Evolutionary conservation across 2,113 vertebrate genomes (phyloP), one percentile per base, ranked within the genome.

Genomic region (Aspidoscelis tigris): DNA sequence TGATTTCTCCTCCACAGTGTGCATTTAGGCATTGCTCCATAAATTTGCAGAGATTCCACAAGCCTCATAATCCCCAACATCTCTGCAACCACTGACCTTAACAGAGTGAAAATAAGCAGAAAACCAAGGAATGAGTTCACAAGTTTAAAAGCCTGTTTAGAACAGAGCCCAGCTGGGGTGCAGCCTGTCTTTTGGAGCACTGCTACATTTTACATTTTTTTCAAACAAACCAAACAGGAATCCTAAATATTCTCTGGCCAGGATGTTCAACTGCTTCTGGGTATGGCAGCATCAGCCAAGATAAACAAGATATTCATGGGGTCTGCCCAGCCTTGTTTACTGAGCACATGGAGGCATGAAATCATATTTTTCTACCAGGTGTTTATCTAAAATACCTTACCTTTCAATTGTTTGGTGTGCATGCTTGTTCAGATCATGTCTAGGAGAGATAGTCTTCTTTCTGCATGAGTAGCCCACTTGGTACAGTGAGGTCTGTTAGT

Each of bases 51-150:
- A 71, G 50, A 2, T 22, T n/a, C 24, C 39, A 11, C 41, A 65
- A 72, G 78, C 26, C 53, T 71, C 70, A 44, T 78, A 61, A 61
- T 84, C 77, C 86, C 85, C 69, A 22, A 90, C 87, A 81, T 89
- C 86, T 86, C 86, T 77, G 70, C 83, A 7, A 5, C 50, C 84
- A 70, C 82, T 6, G 21, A 82, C 89, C 2, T 5, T 82, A 76
- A 69, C 64, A 43, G 77, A 91, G 55, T 7, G 26, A 83, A 90
- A 87, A 83, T 75, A 90, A 86, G 87, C 86, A 69, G 64, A 81
- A 83, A 82, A 44, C 69, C 89, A 66, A 89, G 83, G 89, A 86
- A 83, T 86, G 88, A 64, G 39, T 86, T 88, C 68, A 80, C 26
- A 44, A 80, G 70, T 86, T 64, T 0, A 87, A 86, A 90, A 87